Evolutionary conservation across 2,113 vertebrate genomes (phyloP), one percentile per base, ranked within the genome.

Genomic region (Sylvicapra grimmia): DNA sequence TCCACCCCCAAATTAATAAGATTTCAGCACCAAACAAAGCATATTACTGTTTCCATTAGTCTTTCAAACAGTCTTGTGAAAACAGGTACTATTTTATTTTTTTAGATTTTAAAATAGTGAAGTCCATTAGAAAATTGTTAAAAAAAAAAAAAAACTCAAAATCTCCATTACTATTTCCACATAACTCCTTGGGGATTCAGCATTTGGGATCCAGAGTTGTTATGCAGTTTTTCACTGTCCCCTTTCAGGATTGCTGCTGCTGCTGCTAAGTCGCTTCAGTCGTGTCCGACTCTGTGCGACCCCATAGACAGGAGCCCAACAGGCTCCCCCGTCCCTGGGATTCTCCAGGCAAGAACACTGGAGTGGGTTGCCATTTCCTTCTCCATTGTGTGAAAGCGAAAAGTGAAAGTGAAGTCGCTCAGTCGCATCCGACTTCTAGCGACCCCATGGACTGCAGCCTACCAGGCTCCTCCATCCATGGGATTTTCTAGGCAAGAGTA

Each of bases 161-260:
- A 49, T 82, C 19, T 82, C 63, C 9, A 33, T 96, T 83, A 59
- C 49, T 86, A 83, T 7, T 1, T 87, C 23, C n/a, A 68, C 23
- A 51, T 44, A 94, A 94, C 21, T 96, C 77, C 61, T 95, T 59
- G 33, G 18, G 53, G 16, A 63, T 88, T 87, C 31, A 72, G 72
- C 40, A 2, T 96, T 90, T 97, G 65, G 40, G n/a, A 80, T 93
- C 44, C 72, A 89, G 80, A 92, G 58, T 9, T 72, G 1, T 44
- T 51, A 79, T 49, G 8, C 25, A 68, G 72, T 86, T 94, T 95
- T 90, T 92, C 47, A 94, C 49, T 93, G 14, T 61, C 3, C 7
- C 49, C n/a, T 96, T 96, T 83, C 79, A 49, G 33, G 23, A 94
- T 96, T 93, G n/a, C n/a, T n/a, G n/a, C n/a, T n/a, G n/a, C n/a